Evolutionary conservation across 1,140 invertebrate species (phyloP), one percentile per base, ranked within the genome.

Genomic region (Eufriesea mexicana): DNA sequence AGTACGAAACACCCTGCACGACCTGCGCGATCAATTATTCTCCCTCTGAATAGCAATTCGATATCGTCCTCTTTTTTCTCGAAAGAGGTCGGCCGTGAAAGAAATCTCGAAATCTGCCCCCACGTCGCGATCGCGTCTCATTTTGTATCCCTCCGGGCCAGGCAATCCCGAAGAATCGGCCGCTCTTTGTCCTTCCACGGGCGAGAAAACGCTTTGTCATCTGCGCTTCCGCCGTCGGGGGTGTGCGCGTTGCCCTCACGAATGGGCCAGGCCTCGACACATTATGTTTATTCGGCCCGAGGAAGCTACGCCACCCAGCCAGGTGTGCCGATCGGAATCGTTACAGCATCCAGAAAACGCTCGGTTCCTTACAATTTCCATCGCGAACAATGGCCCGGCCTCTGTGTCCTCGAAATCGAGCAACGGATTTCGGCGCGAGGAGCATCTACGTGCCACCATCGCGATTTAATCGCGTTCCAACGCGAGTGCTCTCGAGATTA

Each of bases 321-420:
- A 93, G 92, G 92, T 93, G 92, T 91, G 86, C 87, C 84, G 84
- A 90, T 83, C 85, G 88, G 74, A 88, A 79, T 85, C 88, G 90
- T 92, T 91, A 91, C 91, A 91, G 89, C 91, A 91, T 93, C 91
- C 90, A 92, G 88, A 92, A 92, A 92, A 92, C 86, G 78, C 78
- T 83, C 74, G 77, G 61, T 85, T 88, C 84, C 72, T 85, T 62
- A 66, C 70, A 85, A 79, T 68, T 71, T 76, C 71, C 42, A 35
- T 12, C 25, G 18, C 59, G 57, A 67, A 64, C 89, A 91, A 93
- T 92, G 93, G 92, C 91, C 62, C 83, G 25, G 84, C 51, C 51
- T 75, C 66, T 79, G 74, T 71, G 75, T 82, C 61, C 77, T 67
- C 76, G 80, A 82, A 83, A 89, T 72, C 76, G 79, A 87, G 84